Conservation (phyloP, 2,888 invertebrate genomes). For the Archips crataeganus region DNA sequence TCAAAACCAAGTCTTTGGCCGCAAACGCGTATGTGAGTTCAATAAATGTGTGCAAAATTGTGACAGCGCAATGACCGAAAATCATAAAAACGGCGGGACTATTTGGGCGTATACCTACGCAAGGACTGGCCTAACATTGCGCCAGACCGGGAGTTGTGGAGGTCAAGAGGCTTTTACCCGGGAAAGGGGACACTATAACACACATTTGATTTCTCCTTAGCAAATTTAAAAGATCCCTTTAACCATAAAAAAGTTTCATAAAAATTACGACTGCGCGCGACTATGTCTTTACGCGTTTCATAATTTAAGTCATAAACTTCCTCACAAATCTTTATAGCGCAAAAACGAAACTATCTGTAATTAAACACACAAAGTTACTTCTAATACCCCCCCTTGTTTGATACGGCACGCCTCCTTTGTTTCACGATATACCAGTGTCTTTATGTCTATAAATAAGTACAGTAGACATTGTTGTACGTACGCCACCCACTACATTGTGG, state of each 20-base stretch:
- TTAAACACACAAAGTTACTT: background rate
- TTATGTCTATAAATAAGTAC: constrained; percentile 28
- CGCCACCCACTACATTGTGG: constrained; percentile 10
- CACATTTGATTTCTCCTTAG: no score
- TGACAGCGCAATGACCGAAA: no score
- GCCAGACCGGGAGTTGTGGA: no score
- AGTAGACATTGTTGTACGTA: constrained; percentile 36
- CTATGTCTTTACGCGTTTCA: background rate
- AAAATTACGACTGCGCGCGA: background rate
- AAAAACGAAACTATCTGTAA: background rate
- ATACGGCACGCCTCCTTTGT: constrained; percentile 35
- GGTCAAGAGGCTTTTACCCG: no score
- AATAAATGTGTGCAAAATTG: no score
- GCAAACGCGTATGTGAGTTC: no score
- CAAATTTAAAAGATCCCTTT: background rate
- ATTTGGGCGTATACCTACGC: no score
- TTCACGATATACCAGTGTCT: constrained; percentile 15
- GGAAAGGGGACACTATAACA: no score
- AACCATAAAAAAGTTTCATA: background rate
- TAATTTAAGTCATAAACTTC: background rate
- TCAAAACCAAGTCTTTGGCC: no score
- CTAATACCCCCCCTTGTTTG: background rate
- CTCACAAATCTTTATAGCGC: background rate
- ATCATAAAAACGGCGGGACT: no score
- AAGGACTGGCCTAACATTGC: no score